Evolutionary conservation across 1,140 invertebrate genomes (phyloP).

Genomic region (Brachionus plicatilis): DNA sequence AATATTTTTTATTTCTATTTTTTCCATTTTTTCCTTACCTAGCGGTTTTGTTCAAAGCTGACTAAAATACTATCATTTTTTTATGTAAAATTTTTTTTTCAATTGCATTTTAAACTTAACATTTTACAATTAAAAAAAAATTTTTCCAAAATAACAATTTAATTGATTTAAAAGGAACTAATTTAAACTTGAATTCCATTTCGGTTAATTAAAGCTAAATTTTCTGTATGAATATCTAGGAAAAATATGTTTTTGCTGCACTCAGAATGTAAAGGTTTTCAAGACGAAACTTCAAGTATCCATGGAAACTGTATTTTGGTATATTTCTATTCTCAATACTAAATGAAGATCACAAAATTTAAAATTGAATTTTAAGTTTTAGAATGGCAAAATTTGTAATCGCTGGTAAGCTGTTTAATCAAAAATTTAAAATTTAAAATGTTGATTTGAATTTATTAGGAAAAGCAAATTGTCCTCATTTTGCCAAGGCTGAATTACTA

Average conservation of each 20-base stretch:
- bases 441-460: constrained; percentile 44
- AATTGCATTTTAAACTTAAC: not conserved
- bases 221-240: not conserved
- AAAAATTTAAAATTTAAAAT: not conserved
- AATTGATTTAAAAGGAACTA: not conserved
- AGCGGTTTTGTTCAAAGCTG: not conserved
- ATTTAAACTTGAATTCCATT: not conserved
- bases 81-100: not conserved
- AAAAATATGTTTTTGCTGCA: not conserved
- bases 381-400: constrained; percentile 41
- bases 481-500: constrained; percentile 51
- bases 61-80: not conserved
- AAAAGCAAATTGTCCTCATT: constrained; percentile 53
- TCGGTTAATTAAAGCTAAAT: not conserved
- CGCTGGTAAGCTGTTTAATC: not conserved
- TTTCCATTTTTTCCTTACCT: not conserved
- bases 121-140: not conserved
- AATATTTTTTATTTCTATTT: constrained; percentile 13
- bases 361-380: not conserved
- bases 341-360: not conserved
- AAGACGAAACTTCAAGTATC: not conserved
- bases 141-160: not conserved
- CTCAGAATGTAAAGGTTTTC: not conserved
- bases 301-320: not conserved
- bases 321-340: constrained; percentile 13